phyloP scores from a whole-genome alignment of 2,888 invertebrate genomes.

The Ornithoptera priamus region DNA sequence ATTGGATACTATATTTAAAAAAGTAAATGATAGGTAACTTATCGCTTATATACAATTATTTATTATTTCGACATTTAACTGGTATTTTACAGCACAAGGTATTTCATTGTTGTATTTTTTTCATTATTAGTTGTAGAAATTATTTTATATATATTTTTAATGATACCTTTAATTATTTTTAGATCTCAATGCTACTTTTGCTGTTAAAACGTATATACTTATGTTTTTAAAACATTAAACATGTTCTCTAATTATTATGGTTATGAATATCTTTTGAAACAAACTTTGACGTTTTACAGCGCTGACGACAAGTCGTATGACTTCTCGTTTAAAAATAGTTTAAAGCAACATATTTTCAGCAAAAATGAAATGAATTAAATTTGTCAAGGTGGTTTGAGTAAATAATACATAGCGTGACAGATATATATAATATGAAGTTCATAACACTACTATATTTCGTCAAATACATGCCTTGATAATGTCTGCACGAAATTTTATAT shows the following conservation, averaged over 20 bases:
- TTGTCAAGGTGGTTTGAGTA: conserved; percentile 7
- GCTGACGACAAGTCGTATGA: background rate
- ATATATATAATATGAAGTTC: conserved; percentile 18
- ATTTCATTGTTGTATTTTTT: no score
- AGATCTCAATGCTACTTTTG: background rate
- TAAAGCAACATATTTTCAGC: background rate
- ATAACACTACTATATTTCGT: conserved; percentile 13
- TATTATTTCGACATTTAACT: no score
- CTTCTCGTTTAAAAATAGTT: background rate
- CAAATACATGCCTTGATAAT: conserved; percentile 53
- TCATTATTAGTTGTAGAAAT: no score
- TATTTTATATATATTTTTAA: no score
- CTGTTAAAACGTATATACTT: background rate
- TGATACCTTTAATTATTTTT: background rate
- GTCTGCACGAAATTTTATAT: conserved; percentile 72
- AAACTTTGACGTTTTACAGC: background rate
- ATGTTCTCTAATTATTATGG: background rate
- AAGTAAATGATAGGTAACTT: no score
- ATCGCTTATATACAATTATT: no score
- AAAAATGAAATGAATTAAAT: background rate
- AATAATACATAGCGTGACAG: background rate
- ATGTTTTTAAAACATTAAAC: background rate
- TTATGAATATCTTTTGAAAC: background rate
- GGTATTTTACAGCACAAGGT: no score
- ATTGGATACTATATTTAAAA: no score